Evolutionary conservation across 2,113 vertebrate genomes (phyloP), one percentile per base, ranked within the genome.

Genomic region (Larimichthys polyactis): DNA sequence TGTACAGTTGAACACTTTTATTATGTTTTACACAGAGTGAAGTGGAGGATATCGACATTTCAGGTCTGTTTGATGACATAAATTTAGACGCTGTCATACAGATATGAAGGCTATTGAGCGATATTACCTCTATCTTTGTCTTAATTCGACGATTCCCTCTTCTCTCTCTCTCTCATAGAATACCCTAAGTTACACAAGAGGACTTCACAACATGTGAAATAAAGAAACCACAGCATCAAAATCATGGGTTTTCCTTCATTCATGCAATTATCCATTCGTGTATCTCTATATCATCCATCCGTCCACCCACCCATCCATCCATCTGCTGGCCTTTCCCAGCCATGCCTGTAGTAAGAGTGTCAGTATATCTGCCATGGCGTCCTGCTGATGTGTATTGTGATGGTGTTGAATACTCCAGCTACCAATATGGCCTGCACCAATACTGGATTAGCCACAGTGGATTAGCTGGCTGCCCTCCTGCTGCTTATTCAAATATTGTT

Each of bases 401-500:
- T 84, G 88, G 83, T 3, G 79, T 46, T 94, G 93, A 94, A 93
- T 94, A 94, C 92, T 90, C 69, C 81, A 91, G 89, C 91, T 86
- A 91, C 91, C 94, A 93, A 94, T 91, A 94, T 94, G 94, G 92
- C 93, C 93, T 69, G 88, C 90, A 89, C 93, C 93, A 93, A 94
- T 91, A 87, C 94, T 94, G 93, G 93, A 94, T 94, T 94, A 94
- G 92, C 94, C 91, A 94, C 94, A 94, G 90, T 94, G 94, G 94
- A 94, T 94, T 94, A 94, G 86, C 92, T 79, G 82, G 83, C 90
- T 89, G 90, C 90, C 92, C 93, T 94, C 94, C 94, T 93, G 94
- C 93, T 93, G 94, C 93, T 94, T 94, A 94, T 94, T 94, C 94
- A 94, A 94, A 94, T 94, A 94, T 94, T 94, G 94, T 94, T 94